phyloP scores from a whole-genome alignment of 1,140 invertebrate species.

The Pogonomyrmex barbatus region DNA sequence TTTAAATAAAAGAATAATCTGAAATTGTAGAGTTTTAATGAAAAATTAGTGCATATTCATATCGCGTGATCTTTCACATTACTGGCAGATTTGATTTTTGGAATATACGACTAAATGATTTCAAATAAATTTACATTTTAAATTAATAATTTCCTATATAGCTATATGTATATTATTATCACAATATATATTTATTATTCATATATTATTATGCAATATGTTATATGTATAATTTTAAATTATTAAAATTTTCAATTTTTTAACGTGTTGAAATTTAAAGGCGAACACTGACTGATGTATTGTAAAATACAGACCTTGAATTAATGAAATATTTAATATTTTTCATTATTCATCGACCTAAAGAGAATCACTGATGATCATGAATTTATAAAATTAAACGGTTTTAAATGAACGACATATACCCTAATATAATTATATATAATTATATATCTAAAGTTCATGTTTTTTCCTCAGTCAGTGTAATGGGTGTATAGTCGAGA shows the following conservation, averaged over 20 bases:
- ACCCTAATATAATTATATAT: not conserved
- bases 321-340: not conserved
- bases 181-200: too few relatives aligned
- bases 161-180: too few relatives aligned
- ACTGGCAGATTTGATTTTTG: not conserved
- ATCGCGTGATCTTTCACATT: not conserved
- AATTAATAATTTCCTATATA: not conserved
- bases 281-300: not conserved
- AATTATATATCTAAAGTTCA: not conserved
- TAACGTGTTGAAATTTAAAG: not conserved
- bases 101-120: not conserved
- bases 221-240: not conserved
- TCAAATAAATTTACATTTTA: not conserved
- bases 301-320: not conserved
- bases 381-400: not conserved
- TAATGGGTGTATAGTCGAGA: not conserved
- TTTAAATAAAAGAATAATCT: not conserved
- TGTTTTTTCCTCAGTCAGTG: not conserved
- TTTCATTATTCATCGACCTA: not conserved
- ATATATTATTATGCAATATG: not conserved
- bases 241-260: conserved; percentile 16
- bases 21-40: not conserved
- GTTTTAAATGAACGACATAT: not conserved
- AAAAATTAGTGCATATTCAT: not conserved
- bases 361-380: too few relatives aligned